A percentile compares a stretch with the other conserved stretches of the same genome.
Evolutionary conservation across 1,140 invertebrate genomes (phyloP).

Genomic region (Anastrepha ludens): DNA sequence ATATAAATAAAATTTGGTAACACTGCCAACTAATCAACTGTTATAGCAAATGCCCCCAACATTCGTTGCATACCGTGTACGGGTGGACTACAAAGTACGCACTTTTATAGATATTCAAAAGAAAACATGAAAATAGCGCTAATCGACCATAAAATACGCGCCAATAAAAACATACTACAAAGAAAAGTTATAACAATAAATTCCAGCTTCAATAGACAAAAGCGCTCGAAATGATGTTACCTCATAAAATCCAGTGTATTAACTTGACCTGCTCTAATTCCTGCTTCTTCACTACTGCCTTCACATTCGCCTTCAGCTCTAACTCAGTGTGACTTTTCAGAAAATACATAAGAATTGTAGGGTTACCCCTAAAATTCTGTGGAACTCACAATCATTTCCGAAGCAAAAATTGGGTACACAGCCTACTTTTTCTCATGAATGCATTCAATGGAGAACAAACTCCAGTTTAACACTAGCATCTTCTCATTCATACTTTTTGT

Average conservation of each 20-base stretch:
- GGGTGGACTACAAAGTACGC: not conserved
- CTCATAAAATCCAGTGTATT: conserved; percentile 13
- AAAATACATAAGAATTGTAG: not conserved
- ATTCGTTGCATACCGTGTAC: not conserved
- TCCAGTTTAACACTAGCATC: not conserved
- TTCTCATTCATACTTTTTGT: not conserved
- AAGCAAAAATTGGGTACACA: not conserved
- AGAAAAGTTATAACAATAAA: not conserved
- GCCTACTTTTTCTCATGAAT: not conserved
- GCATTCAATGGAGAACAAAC: not conserved
- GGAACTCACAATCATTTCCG: not conserved
- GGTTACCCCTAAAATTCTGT: not conserved
- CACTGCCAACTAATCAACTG: not conserved
- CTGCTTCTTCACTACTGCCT: not conserved
- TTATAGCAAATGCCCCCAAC: not conserved
- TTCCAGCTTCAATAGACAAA: not conserved
- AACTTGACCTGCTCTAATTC: conserved; percentile 50
- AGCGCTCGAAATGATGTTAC: not conserved
- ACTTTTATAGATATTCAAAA: not conserved
- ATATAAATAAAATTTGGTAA: too few species aligned
- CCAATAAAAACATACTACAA: not conserved
- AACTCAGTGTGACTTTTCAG: not conserved
- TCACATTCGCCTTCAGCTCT: too few species aligned
- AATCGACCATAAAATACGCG: conserved; percentile 37
- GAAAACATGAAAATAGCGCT: conserved; percentile 34